Evolutionary conservation across 2,113 vertebrate genomes (phyloP).

Genomic region (Tonatia bakeri): DNA sequence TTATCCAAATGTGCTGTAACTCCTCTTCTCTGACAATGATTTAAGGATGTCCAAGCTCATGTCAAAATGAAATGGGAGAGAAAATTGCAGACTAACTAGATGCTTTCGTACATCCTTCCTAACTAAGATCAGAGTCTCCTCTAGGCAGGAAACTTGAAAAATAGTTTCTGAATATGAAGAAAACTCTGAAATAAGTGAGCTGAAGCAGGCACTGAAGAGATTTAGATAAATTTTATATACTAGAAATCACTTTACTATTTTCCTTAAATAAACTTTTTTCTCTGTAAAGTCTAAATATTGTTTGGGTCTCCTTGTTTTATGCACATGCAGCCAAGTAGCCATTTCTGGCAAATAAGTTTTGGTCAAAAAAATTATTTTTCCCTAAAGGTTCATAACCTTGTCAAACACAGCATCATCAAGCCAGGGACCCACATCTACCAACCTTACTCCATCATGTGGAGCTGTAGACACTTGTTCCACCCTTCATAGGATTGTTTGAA

Average conservation of each 20-base stretch:
- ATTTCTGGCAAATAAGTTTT: conserved; percentile 6
- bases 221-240: not conserved
- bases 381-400: not conserved
- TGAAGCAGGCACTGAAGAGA: not conserved
- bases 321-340: not conserved
- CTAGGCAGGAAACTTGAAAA: not conserved
- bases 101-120: not conserved
- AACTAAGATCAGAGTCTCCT: not conserved
- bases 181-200: not conserved
- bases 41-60: not conserved
- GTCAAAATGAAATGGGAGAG: not conserved
- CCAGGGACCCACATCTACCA: not conserved
- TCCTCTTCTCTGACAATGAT: not conserved
- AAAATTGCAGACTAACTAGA: not conserved
- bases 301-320: not conserved
- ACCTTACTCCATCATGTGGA: not conserved
- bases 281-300: not conserved
- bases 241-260: not conserved
- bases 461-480: not conserved
- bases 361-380: not conserved
- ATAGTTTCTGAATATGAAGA: not conserved
- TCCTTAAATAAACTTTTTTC: not conserved
- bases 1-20: not conserved
- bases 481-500: not conserved
- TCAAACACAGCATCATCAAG: not conserved